Base-by-base conservation (phyloP, 2,113 vertebrate species). In the Athene cunicularia region DNA sequence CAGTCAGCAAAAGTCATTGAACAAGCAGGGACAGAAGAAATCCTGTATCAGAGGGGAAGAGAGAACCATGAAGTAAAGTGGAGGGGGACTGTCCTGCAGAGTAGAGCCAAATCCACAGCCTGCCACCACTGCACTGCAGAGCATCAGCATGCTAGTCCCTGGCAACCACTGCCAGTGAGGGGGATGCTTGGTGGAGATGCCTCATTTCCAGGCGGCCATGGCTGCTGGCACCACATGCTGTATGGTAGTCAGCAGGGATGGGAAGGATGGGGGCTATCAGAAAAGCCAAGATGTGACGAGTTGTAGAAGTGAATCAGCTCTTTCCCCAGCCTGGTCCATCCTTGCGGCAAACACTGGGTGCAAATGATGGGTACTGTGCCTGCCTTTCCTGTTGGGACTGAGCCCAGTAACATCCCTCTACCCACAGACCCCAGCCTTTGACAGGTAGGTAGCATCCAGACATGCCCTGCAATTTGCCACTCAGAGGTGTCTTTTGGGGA, bases 121-220 rank as follows among this genome's bases (percentile, higher is more conserved):
- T 39, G 9, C 9, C 21, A 47, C n/a, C 28, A 62, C n/a, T 24
- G 12, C 18, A 21, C 11, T 0, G 0, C 41, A 75, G 19, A 84
- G 53, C 30, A 76, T 41, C 24, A 16, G 20, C 2, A 5, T 1
- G 8, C 73, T 37, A 17, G 45, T 82, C 85, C 82, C 50, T 68
- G 93, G 73, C 81, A 12, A 75, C 9, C 11, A 11, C 84, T 79
- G 94, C 71, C 67, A 52, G 30, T 8, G 28, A 67, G 50, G 33
- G 39, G 33, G 58, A 22, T 56, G 14, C 43, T 68, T 0, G 0
- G 3, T 74, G 49, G 52, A 92, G 13, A 70, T 27, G 49, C 19
- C 49, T 88, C 68, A 43, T 14, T 76, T 76, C 80, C 47, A 22
- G 33, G 74, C 50, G 86, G 53, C 18, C 0, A 0, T 1, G 3